Evolutionary conservation across 1,140 invertebrate species (phyloP).

Genomic region (Rhopalosiphum maidis): DNA sequence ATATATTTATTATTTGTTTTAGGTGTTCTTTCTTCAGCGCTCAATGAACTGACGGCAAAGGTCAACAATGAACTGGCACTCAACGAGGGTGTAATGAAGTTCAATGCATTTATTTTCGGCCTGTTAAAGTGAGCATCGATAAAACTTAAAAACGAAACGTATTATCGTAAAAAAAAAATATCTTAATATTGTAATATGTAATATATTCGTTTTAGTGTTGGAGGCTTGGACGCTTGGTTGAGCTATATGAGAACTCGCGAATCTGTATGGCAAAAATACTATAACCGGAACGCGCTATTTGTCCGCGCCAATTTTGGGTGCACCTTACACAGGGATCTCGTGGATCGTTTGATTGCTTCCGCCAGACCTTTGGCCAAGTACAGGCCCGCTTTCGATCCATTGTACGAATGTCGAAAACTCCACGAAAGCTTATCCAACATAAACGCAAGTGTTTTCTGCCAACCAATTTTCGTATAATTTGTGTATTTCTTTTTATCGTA

Average conservation of each 20-base stretch:
- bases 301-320: slow-evolving; percentile 73
- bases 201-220: slow-evolving; percentile 69
- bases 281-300: slow-evolving; percentile 74
- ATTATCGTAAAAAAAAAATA: background rate
- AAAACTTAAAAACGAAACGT: background rate
- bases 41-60: slow-evolving; percentile 84
- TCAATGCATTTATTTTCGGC: slow-evolving; percentile 88
- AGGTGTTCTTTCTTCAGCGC: slow-evolving; percentile 80
- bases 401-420: slow-evolving; percentile 79
- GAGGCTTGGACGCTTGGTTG: slow-evolving; percentile 85
- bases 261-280: slow-evolving; percentile 82
- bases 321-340: slow-evolving; percentile 69
- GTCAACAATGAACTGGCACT: slow-evolving; percentile 85
- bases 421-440: slow-evolving; percentile 78
- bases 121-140: slow-evolving; percentile 78
- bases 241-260: slow-evolving; percentile 82
- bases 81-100: slow-evolving; percentile 84
- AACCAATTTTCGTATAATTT: background rate
- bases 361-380: slow-evolving; percentile 78
- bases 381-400: slow-evolving; percentile 80
- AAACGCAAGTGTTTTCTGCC: slow-evolving; percentile 59
- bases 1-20: slow-evolving; percentile 58
- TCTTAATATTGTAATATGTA: background rate
- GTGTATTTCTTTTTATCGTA: background rate
- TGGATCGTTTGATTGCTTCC: slow-evolving; percentile 76